Conservation (phyloP, 2,797 vertebrate genomes). For the Ara ararauna region DNA sequence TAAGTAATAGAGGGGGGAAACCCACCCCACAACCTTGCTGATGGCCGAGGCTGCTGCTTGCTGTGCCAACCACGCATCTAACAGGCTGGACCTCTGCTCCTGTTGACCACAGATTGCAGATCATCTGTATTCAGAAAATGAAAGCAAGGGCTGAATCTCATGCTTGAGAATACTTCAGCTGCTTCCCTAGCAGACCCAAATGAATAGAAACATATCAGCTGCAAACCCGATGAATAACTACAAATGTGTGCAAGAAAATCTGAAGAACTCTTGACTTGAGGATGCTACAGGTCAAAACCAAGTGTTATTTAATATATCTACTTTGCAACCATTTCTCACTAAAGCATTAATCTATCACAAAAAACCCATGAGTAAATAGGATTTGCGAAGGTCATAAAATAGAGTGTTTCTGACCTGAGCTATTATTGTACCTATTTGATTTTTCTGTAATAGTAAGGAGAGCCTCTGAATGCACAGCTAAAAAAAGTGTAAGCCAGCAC, state of each 20-base stretch:
- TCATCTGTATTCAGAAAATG: neutral
- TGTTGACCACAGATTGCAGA: rapidly evolving
- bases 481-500: neutral
- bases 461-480: neutral
- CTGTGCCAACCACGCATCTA: rapidly evolving
- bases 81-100: rapidly evolving
- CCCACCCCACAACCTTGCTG: rapidly evolving
- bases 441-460: neutral
- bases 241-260: rapidly evolving
- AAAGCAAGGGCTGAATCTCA: neutral
- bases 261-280: neutral
- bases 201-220: rapidly evolving
- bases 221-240: neutral
- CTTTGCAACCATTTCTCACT: neutral
- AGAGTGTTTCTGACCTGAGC: constrained; percentile 16
- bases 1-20: rapidly evolving
- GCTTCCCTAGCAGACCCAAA: neutral
- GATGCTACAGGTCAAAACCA: neutral
- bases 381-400: constrained; percentile 35
- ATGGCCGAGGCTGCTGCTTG: rapidly evolving
- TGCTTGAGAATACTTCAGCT: neutral
- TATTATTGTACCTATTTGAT: neutral
- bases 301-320: neutral
- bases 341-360: constrained; percentile 14
- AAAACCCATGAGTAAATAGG: neutral